Evolutionary conservation across 2,888 invertebrate genomes (phyloP), one percentile per base, ranked within the genome.

Genomic region (Hypselothyrea guttata): DNA sequence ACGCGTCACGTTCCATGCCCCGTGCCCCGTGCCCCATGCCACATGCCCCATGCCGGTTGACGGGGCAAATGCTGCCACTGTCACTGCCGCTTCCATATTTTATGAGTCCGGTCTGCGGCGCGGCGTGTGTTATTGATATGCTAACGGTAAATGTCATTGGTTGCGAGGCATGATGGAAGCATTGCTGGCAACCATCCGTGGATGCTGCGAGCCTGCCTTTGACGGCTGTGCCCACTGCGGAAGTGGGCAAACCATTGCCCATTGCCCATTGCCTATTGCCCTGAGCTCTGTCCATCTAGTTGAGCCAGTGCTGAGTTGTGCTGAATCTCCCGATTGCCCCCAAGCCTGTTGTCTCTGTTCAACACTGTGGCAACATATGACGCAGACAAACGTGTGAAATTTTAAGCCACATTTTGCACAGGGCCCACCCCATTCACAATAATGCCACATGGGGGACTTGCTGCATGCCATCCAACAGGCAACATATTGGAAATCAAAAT

Each of bases 401-500:
- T 79, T 74, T 71, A 59, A 68, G 78, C 81, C 67, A 67, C 71
- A 58, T 60, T 71, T 64, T 49, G 62, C 15, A 40, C 38, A 12
- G 37, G 15, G 40, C 59, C 46, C 46, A 33, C 51, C 37, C 61
- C 65, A 68, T 71, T 77, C 71, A 73, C 67, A 73, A 76, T 64
- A 22, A 31, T 30, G 1, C 22, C 16, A 1, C 22, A 35, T 8
- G 28, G 18, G 22, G 12, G 5, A 44, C 46, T 45, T 35, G 41
- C 47, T 16, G 44, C 52, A 47, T 49, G 30, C 4, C 54, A 49
- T 42, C 47, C 5, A 47, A 30, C 41, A 38, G 48, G 55, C 66
- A 67, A 74, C 86, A 82, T 82, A 82, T 82, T 85, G 81, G 84
- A 82, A 82, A 82, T 82, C 81, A 79, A 76, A 85, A 79, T 84